A percentile compares a stretch with the other conserved stretches of the same genome.
These are phyloP conservation scores for Dicrurus megarhynchus DNA, from an alignment of 2,113 vertebrate genomes.

Conservation along the genomic window DNA sequence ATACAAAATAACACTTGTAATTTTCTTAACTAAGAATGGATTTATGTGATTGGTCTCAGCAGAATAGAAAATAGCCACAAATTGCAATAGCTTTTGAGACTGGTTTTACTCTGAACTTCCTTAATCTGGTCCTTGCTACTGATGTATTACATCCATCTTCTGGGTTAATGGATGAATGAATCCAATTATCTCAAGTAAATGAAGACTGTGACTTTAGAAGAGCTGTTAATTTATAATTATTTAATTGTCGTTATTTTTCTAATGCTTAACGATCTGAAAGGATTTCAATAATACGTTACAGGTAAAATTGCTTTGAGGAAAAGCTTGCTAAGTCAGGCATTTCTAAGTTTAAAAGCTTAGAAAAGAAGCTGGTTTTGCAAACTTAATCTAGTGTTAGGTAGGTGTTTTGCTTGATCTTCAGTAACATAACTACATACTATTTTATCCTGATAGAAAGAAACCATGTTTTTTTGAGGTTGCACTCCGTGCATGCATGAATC, in stretches of 20 bases:
- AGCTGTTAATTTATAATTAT: neutral
- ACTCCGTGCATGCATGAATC: accelerated
- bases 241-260: neutral
- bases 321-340: neutral
- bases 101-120: neutral
- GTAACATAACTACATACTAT: neutral
- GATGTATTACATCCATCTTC: neutral
- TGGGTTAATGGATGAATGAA: neutral
- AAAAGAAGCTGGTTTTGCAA: neutral
- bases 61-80: neutral
- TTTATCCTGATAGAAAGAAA: neutral
- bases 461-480: accelerated
- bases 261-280: neutral
- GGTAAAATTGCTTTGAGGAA: neutral
- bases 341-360: neutral
- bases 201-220: neutral
- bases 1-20: neutral
- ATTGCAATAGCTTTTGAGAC: neutral
- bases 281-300: neutral
- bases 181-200: neutral
- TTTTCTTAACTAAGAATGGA: neutral
- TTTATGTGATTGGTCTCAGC: neutral
- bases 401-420: neutral
- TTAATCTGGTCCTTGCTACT: neutral
- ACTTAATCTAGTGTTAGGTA: neutral